Base-by-base conservation (phyloP, 2,888 invertebrate species). In the Cryptophagus acutangulus region DNA sequence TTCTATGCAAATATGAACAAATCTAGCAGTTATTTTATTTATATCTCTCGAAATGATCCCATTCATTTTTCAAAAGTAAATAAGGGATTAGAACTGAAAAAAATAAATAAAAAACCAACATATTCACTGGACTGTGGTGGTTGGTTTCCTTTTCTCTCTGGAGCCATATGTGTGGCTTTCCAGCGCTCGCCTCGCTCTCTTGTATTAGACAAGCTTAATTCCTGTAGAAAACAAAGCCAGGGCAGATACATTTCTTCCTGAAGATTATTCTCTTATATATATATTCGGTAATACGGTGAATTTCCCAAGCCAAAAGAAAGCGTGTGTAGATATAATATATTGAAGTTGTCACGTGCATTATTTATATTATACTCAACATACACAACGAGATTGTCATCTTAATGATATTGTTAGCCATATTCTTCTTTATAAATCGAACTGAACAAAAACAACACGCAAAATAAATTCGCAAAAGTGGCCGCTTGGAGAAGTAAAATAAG, bases 201-300 rank as follows among this genome's bases (percentile, higher is more conserved):
- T 55, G 62, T 64, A 65, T 65, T 65, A 65, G 62, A 62, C 59
- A 52, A 53, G 63, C 67, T 65, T 67, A 66, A 67, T 67, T 66
- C 65, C 57, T 64, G 61, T 59, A 61, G 59, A 63, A 65, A 67
- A 67, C 66, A 67, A 66, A 54, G 55, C 57, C 50, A 40, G 39
- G 41, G 55, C 57, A 63, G 63, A 64, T 62, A 65, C 64, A 64
- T 63, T 63, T 62, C 65, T 60, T 57, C 65, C 64, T 62, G n/a
- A 59, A 63, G 63, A 65, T 65, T 66, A 65, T 62, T 52, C 63
- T 52, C 55, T 60, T 63, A 59, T 63, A 26, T 26, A 26, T 26
- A 26, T 26, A 26, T 8, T 6, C n/a, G 20, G 12, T 20, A 20
- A 65, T 64, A 66, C 38, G 44, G 42, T 38, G 39, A 36, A 59